Evolutionary conservation across 2,797 vertebrate genomes (phyloP).

Genomic region (Salarias fasciatus): DNA sequence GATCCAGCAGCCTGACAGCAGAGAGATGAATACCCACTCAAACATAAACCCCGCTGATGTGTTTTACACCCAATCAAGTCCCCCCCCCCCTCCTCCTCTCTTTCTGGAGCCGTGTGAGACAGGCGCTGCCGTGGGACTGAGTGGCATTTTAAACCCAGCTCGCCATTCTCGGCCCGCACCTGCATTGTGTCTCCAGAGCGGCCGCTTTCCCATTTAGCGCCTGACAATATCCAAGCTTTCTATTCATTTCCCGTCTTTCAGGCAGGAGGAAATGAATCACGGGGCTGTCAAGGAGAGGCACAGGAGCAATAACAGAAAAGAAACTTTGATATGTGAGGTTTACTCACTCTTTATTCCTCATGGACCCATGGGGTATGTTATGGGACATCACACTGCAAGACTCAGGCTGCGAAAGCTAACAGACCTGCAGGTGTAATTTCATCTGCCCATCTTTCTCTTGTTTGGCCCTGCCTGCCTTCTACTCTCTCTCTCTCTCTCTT

Average conservation of each 20-base stretch:
- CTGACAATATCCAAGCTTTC: constrained; percentile 83
- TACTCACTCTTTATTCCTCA: constrained; percentile 77
- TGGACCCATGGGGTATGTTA: constrained; percentile 69
- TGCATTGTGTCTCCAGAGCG: constrained; percentile 72
- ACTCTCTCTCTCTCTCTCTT: constrained; percentile 44
- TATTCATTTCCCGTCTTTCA: constrained; percentile 83
- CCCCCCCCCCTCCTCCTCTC: constrained; percentile 16
- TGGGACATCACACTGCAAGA: constrained; percentile 64
- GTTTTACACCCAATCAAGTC: constrained; percentile 59
- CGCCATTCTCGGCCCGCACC: constrained; percentile 63
- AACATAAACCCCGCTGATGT: constrained; percentile 54
- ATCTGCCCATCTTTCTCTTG: constrained; percentile 68
- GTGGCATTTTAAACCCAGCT: constrained; percentile 70
- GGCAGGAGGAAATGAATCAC: constrained; percentile 84
- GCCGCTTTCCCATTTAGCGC: constrained; percentile 73
- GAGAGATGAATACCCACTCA: constrained; percentile 63
- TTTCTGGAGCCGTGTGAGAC: constrained; percentile 53
- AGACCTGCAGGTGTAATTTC: constrained; percentile 77
- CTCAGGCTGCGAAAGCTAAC: constrained; percentile 70
- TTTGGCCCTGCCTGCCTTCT: constrained; percentile 41
- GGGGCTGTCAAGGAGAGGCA: constrained; percentile 78
- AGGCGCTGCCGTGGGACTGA: constrained; percentile 63
- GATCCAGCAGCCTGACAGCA: constrained; percentile 45
- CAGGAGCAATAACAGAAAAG: constrained; percentile 82
- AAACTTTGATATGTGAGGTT: constrained; percentile 80